phyloP scores from a whole-genome alignment of 2,113 vertebrate genomes.

The Brachypodius melanocephalos region DNA sequence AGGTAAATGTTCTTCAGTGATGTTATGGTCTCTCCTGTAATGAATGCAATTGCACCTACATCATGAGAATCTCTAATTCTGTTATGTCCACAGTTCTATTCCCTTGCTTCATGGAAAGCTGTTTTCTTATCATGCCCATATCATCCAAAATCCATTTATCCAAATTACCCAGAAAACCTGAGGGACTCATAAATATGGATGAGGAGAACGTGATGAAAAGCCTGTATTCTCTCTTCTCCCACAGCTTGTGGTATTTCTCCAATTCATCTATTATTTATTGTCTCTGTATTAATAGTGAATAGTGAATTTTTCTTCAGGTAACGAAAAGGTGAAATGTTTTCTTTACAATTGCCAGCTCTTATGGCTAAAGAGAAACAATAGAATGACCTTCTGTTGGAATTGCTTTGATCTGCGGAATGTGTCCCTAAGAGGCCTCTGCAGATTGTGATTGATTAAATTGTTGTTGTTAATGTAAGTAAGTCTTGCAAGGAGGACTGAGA shows the following conservation, averaged over 20 bases:
- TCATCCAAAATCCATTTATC: not conserved
- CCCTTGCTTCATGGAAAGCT: not conserved
- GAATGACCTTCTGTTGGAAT: not conserved
- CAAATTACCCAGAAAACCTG: not conserved
- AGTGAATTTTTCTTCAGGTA: not conserved
- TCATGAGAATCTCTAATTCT: not conserved
- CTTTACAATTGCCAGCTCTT: not conserved
- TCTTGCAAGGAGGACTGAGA: not conserved
- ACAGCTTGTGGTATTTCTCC: not conserved
- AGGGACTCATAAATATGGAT: not conserved
- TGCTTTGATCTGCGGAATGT: slow-evolving; percentile 39
- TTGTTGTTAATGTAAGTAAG: not conserved
- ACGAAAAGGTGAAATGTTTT: not conserved
- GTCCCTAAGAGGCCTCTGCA: not conserved
- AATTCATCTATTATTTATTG: not conserved
- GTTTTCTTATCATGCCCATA: not conserved
- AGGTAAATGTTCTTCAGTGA: not conserved
- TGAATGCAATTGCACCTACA: not conserved
- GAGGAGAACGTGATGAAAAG: not conserved
- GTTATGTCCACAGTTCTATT: not conserved
- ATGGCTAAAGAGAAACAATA: not conserved
- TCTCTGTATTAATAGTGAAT: not conserved
- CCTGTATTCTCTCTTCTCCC: not conserved
- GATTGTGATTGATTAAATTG: not conserved
- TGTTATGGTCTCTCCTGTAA: not conserved